Conservation (phyloP, 2,113 vertebrate genomes). For the Galbula dea region DNA sequence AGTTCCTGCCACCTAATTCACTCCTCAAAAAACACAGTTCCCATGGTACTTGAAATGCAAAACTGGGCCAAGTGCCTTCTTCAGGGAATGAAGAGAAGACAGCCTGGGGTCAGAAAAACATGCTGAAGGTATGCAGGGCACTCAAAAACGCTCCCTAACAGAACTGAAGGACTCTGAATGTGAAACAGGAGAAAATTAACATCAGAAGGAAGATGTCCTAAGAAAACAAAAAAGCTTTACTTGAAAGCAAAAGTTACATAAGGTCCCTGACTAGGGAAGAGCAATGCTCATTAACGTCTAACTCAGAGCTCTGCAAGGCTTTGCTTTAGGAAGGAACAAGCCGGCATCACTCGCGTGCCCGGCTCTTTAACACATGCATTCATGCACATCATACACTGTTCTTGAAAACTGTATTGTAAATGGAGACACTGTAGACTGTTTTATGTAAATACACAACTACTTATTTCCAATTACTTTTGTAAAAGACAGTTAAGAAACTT, state of each 20-base stretch:
- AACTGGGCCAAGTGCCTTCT: neutral
- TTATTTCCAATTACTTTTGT: neutral
- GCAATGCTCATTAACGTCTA: neutral
- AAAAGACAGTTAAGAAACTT: neutral
- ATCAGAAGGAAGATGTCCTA: neutral
- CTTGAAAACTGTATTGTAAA: neutral
- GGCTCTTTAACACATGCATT: neutral
- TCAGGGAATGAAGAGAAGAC: neutral
- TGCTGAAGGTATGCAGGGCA: neutral
- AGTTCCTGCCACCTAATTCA: neutral
- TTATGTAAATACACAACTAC: neutral
- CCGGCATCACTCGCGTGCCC: neutral
- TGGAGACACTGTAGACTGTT: neutral
- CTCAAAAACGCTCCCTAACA: neutral
- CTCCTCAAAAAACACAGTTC: neutral
- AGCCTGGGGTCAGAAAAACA: neutral
- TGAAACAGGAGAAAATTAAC: neutral
- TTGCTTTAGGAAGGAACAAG: neutral
- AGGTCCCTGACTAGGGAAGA: neutral
- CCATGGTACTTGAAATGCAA: neutral
- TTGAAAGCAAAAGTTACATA: neutral
- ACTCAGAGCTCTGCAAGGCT: neutral
- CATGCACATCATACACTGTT: neutral
- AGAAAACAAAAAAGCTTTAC: neutral
- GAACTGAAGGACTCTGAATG: neutral